A percentile compares a stretch with the other conserved stretches of the same genome.
Conservation (phyloP, 2,797 vertebrate species). For the Sebastes dallii region DNA sequence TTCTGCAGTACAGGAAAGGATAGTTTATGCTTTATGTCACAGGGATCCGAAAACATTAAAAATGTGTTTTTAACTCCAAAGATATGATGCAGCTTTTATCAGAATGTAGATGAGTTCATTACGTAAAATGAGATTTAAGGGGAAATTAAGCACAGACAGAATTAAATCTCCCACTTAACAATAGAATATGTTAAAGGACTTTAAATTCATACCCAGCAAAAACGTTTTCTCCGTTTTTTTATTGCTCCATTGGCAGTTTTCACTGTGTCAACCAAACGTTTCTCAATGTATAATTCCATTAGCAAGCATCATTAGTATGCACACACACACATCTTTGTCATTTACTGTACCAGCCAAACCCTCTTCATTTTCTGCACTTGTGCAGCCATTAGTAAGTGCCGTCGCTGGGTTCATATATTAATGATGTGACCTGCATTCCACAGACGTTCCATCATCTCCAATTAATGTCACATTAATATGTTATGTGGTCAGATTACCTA, state of each 20-base stretch:
- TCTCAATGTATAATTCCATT: neutral
- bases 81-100: neutral
- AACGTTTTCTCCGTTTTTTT: neutral
- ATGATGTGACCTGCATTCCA: constrained; percentile 56
- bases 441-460: constrained; percentile 50
- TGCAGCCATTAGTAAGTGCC: constrained; percentile 27
- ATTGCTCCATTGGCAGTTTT: neutral
- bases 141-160: constrained; percentile 1
- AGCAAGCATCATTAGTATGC: neutral
- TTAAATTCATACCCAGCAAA: neutral
- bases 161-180: neutral
- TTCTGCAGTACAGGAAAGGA: neutral
- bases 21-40: neutral
- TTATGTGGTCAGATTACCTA: constrained; percentile 28
- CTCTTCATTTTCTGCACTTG: constrained; percentile 16
- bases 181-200: neutral
- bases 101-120: neutral
- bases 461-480: constrained; percentile 63
- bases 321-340: constrained; percentile 18
- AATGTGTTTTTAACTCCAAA: neutral
- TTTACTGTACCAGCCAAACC: constrained; percentile 16
- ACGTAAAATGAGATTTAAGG: neutral
- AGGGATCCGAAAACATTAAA: neutral
- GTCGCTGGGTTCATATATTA: constrained; percentile 63
- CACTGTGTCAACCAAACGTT: neutral